Conservation (phyloP, 2,888 invertebrate genomes). For the Dolichopus griseipennis region DNA sequence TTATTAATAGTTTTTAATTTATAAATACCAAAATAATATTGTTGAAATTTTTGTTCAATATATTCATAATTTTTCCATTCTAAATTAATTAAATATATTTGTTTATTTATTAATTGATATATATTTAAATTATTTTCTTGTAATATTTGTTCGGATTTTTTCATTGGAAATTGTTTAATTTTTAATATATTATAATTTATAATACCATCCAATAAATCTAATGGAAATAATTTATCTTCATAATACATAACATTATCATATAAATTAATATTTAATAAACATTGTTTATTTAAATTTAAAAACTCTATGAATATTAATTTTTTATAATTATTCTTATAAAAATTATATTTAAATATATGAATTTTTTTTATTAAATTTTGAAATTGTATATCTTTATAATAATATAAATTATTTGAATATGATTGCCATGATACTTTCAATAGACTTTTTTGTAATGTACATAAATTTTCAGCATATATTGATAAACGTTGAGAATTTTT, state of each 20-base stretch:
- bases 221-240: background rate
- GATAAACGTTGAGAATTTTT: background rate
- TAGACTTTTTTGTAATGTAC: background rate
- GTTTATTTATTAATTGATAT: background rate
- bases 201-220: background rate
- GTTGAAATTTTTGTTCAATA: background rate
- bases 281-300: background rate
- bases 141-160: background rate
- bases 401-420: background rate
- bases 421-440: background rate
- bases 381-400: conserved; percentile 5
- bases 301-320: background rate
- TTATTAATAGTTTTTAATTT: background rate
- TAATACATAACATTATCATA: background rate
- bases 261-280: conserved; percentile 7
- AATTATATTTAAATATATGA: background rate
- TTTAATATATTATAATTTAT: background rate
- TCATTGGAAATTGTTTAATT: background rate
- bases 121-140: background rate
- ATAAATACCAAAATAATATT: conserved; percentile 2
- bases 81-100: background rate
- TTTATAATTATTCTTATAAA: background rate
- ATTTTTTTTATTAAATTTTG: background rate
- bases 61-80: background rate
- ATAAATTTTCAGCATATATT: background rate